Percentiles rank a stretch among this genome's conserved stretches.
Conservation (phyloP, 1,140 invertebrate genomes). For the Frieseomelitta varia region DNA sequence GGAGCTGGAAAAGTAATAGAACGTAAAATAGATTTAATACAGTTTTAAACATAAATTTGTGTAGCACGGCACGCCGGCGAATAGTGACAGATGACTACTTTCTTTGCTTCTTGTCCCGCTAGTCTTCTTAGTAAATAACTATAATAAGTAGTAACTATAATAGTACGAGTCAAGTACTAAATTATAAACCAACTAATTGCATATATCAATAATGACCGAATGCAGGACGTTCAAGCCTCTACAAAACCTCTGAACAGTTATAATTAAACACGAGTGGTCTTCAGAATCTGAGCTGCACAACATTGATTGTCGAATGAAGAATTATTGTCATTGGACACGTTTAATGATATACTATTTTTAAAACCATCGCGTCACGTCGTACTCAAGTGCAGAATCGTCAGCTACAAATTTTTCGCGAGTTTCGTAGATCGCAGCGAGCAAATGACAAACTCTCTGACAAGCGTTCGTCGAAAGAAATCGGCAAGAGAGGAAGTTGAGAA, state of each 20-base stretch:
- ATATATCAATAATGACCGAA: neutral
- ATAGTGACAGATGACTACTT: too few relatives aligned
- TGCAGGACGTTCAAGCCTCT: neutral
- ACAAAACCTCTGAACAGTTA: neutral
- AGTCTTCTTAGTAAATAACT: too few relatives aligned
- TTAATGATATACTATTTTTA: neutral
- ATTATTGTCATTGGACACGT: neutral
- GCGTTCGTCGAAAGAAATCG: neutral
- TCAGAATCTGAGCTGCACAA: neutral
- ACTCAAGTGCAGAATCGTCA: neutral
- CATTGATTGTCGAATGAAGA: neutral
- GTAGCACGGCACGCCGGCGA: too few relatives aligned
- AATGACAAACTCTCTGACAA: neutral
- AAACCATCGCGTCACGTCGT: neutral
- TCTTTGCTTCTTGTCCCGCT: too few relatives aligned
- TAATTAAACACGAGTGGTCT: neutral
- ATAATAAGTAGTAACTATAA: too few relatives aligned
- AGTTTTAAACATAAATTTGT: too few relatives aligned
- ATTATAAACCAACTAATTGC: neutral
- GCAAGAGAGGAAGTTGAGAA: neutral
- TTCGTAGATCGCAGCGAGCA: neutral
- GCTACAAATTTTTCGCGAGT: neutral
- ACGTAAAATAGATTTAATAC: too few relatives aligned
- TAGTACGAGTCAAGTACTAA: neutral
- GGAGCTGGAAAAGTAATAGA: too few relatives aligned